phyloP scores from a whole-genome alignment of 2,888 invertebrate genomes.

The Odontocolon sp. region DNA sequence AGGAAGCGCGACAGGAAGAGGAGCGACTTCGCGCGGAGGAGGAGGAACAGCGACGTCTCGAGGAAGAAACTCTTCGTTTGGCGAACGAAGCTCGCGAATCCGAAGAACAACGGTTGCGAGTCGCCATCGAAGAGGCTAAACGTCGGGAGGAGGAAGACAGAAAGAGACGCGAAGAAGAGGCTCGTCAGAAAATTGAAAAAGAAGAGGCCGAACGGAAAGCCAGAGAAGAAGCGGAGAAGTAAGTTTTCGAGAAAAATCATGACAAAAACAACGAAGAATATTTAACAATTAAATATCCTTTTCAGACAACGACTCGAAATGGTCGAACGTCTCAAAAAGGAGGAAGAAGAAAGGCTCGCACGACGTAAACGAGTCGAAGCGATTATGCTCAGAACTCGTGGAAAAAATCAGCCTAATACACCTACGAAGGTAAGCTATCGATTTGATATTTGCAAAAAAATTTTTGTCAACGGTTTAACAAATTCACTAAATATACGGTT shows the following conservation, averaged over 20 bases:
- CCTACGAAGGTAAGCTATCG: constrained; percentile 79
- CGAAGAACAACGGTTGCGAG: constrained; percentile 92
- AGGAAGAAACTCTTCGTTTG: constrained; percentile 90
- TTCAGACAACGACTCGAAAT: constrained; percentile 88
- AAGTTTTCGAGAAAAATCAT: constrained; percentile 38
- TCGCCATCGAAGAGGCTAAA: constrained; percentile 87
- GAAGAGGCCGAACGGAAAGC: constrained; percentile 91
- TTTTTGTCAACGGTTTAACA: no score
- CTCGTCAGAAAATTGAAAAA: constrained; percentile 85
- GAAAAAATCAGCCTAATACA: constrained; percentile 81
- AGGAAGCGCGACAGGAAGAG: constrained; percentile 87
- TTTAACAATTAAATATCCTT: neutral
- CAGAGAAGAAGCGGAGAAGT: constrained; percentile 91
- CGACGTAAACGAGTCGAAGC: constrained; percentile 95
- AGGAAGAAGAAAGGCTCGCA: constrained; percentile 94
- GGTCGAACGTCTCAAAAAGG: constrained; percentile 90
- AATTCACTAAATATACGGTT: neutral
- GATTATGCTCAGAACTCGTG: constrained; percentile 95
- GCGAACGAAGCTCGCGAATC: constrained; percentile 90
- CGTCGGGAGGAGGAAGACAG: constrained; percentile 90
- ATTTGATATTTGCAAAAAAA: no score
- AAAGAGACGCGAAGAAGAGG: constrained; percentile 86
- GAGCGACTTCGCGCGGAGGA: constrained; percentile 89
- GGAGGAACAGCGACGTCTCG: constrained; percentile 90
- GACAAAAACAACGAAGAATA: no score